Conservation (phyloP, 1,140 invertebrate species). For the Trissolcus basalis region DNA sequence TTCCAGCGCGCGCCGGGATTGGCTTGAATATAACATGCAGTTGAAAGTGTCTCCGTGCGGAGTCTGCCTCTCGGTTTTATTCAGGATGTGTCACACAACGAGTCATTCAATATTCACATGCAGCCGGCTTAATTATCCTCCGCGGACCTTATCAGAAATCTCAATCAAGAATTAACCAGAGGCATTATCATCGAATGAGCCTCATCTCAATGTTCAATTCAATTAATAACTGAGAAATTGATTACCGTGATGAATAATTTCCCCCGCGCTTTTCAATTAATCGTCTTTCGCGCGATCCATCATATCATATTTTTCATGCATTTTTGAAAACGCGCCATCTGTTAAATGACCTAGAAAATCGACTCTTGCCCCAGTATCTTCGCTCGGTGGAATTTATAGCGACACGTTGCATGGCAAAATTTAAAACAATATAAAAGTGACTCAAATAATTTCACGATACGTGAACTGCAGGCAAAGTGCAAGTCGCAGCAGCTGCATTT, state of each 20-base stretch:
- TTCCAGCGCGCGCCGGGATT: background rate
- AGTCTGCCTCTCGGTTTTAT: slow-evolving; percentile 3
- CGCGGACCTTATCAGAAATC: slow-evolving; percentile 17
- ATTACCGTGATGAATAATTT: background rate
- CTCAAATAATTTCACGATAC: background rate
- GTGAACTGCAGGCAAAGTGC: background rate
- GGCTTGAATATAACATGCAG: slow-evolving; percentile 12
- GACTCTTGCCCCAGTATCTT: background rate
- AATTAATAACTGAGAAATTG: slow-evolving; percentile 20
- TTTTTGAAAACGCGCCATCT: background rate
- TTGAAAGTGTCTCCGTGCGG: slow-evolving; percentile 1
- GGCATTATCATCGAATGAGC: slow-evolving; percentile 22
- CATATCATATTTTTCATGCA: background rate
- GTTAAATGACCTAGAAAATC: background rate
- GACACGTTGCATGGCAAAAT: background rate
- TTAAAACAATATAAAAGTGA: slow-evolving; percentile 4
- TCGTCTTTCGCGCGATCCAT: too few species aligned
- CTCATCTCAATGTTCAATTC: slow-evolving; percentile 7
- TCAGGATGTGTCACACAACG: slow-evolving; percentile 11
- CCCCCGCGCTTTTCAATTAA: too few species aligned
- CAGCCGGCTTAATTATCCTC: slow-evolving; percentile 26
- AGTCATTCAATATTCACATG: slow-evolving; percentile 22
- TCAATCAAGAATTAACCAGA: slow-evolving; percentile 33
- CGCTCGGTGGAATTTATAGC: background rate
- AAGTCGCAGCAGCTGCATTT: slow-evolving; percentile 1